Percentiles rank a stretch among this genome's conserved stretches.
phyloP scores from a whole-genome alignment of 2,797 vertebrate genomes.

The Hyperoplus immaculatus region DNA sequence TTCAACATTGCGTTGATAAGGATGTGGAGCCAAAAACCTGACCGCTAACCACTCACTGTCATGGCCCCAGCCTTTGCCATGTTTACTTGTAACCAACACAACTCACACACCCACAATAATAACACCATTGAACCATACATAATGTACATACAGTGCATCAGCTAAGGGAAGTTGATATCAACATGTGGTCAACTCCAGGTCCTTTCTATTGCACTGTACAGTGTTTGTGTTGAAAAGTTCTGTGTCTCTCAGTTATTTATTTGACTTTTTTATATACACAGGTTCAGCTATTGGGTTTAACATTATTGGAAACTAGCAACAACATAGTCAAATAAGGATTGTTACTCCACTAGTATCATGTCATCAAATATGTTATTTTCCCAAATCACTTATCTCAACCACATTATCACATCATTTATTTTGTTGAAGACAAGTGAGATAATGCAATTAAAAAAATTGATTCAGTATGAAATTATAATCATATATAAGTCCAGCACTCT shows the following conservation, averaged over 20 bases:
- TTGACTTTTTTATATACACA: not conserved
- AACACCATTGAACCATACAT: not conserved
- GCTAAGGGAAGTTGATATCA: not conserved
- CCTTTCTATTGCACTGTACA: not conserved
- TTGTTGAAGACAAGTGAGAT: not conserved
- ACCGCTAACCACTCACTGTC: conserved; percentile 67
- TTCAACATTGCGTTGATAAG: conserved; percentile 76
- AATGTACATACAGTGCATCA: not conserved
- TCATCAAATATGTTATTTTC: not conserved
- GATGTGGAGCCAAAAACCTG: conserved; percentile 57
- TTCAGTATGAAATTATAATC: conserved; percentile 5
- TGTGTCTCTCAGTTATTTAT: no score
- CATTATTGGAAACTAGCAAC: not conserved
- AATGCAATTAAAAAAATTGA: not conserved
- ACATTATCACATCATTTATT: not conserved
- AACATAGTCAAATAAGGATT: not conserved
- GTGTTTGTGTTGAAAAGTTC: not conserved
- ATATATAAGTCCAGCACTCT: not conserved
- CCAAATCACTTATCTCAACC: not conserved
- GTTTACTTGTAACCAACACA: conserved; percentile 7
- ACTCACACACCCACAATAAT: conserved; percentile 6
- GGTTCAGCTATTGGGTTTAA: not conserved
- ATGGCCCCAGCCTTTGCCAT: conserved; percentile 36
- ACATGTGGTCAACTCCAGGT: not conserved
- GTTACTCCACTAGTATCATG: not conserved